Percentiles rank a stretch among this genome's conserved stretches.
phyloP scores from a whole-genome alignment of 2,797 vertebrate species.

The Ficedula albicollis region DNA sequence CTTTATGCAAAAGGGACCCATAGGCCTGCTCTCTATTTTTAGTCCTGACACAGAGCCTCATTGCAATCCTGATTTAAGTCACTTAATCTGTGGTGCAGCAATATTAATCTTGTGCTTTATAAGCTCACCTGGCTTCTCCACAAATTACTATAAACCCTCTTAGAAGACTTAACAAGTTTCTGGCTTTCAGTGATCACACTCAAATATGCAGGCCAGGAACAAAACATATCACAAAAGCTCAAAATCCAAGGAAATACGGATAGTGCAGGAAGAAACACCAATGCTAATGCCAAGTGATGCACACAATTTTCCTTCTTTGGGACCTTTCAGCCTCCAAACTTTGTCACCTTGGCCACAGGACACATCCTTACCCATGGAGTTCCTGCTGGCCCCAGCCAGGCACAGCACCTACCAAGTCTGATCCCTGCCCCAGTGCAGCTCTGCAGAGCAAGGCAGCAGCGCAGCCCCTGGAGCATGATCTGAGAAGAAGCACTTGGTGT shows the following conservation, averaged over 20 bases:
- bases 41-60: not conserved
- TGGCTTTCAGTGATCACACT: not conserved
- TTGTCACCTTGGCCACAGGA: not conserved
- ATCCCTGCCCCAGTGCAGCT: not conserved
- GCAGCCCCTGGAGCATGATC: accelerated
- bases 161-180: not conserved
- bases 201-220: not conserved
- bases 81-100: not conserved
- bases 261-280: not conserved
- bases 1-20: not conserved
- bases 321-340: not conserved
- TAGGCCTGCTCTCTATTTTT: not conserved
- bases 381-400: not conserved
- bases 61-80: not conserved
- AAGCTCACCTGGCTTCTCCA: not conserved
- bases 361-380: not conserved
- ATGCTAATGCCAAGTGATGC: not conserved
- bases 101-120: not conserved
- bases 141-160: not conserved
- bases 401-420: not conserved
- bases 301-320: not conserved
- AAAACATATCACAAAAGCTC: not conserved
- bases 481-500: not conserved
- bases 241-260: not conserved
- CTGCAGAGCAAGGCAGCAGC: not conserved